These are phyloP conservation scores for Sphaeramia orbicularis DNA, from an alignment of 2,797 vertebrate genomes.

Conservation along the genomic window DNA sequence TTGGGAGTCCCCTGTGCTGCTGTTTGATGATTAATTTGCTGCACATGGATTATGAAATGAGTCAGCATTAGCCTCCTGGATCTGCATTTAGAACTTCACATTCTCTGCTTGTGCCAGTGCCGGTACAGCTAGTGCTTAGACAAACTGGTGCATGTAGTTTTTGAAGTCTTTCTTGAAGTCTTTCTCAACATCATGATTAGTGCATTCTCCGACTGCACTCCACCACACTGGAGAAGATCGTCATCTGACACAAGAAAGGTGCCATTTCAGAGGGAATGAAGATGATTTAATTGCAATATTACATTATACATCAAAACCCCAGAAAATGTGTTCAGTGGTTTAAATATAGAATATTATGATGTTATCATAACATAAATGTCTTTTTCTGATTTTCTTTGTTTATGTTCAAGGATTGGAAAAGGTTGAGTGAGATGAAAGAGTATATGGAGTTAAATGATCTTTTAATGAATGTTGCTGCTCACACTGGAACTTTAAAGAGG, in stretches of 20 bases:
- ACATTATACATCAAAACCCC: neutral
- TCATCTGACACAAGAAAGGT: constrained; percentile 1
- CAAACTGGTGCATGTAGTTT: constrained; percentile 5
- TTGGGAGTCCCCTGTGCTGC: constrained; percentile 12
- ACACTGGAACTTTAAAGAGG: constrained; percentile 17
- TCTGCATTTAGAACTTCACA: constrained; percentile 22
- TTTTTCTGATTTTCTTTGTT: neutral
- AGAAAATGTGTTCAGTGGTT: neutral
- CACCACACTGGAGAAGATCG: neutral
- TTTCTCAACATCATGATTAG: constrained; percentile 12
- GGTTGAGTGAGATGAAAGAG: neutral
- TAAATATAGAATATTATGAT: neutral
- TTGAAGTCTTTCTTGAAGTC: neutral
- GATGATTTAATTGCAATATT: constrained; percentile 10
- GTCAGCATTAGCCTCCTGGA: constrained; percentile 25
- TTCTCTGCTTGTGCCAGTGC: constrained; percentile 1
- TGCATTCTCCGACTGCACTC: neutral
- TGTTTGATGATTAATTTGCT: constrained; percentile 40
- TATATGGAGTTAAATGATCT: constrained; percentile 8
- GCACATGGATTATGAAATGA: constrained; percentile 39
- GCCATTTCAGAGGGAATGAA: constrained; percentile 10
- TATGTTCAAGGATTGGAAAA: neutral
- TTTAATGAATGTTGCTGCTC: constrained; percentile 34
- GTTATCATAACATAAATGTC: neutral
- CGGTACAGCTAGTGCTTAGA: constrained; percentile 1